Evolutionary conservation across 2,797 vertebrate species (phyloP), one percentile per base, ranked within the genome.

Genomic region (Graptemys geographica): DNA sequence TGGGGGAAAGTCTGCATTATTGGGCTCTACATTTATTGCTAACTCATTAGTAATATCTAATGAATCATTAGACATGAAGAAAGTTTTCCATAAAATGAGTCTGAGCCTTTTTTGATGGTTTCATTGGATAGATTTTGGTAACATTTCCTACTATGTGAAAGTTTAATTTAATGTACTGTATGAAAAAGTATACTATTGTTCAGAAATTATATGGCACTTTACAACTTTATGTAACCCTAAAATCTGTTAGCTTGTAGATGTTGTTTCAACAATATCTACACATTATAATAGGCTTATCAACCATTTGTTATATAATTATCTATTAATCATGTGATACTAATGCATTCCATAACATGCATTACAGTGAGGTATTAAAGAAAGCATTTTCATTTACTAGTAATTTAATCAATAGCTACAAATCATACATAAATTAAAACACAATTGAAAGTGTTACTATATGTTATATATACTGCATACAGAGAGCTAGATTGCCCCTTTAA

Each of bases 391-490:
- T 55, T 83, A 41, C 62, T 53, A 11, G 11, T 13, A 53, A 52
- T 4, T 2, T 51, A 83, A 72, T 78, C 81, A 62, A 31, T 19
- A 87, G 52, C 9, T 59, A 62, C 19, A 88, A 91, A 84, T 19
- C 41, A 86, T 69, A 33, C 5, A 47, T 6, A 27, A 41, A 12
- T 28, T 65, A 82, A 89, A 90, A 44, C 49, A 74, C 3, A 13
- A 44, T 47, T 2, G 3, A 0, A 0, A 86, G 28, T 31, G 10
- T n/a, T 25, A 7, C 5, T 13, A 59, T 28, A 47, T 33, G 89
- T 41, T 7, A 33, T 0, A 11, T n/a, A 23, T 8, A 12, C 6
- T 41, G 55, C 1, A 0, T 10, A 1, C 6, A 2, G 41, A 49
- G 25, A 28, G 25, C 27, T 76, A 47, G 74, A 76, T 76, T 76